A percentile compares a stretch with the other conserved stretches of the same genome.
phyloP scores from a whole-genome alignment of 2,113 vertebrate genomes.

The Pteropus alecto region DNA sequence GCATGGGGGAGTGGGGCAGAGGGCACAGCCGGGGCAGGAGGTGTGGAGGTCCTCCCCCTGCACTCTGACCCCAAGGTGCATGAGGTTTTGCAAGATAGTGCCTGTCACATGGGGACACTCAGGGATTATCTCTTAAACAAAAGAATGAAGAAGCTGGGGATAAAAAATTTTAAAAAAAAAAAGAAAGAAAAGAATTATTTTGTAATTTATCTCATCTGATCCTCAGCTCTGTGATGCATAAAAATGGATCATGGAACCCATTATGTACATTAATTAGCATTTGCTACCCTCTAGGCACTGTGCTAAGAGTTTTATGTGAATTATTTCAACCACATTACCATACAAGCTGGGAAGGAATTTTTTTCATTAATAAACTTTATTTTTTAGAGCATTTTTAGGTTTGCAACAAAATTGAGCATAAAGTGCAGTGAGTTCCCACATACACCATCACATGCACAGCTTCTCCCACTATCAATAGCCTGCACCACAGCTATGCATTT shows the following conservation, averaged over 20 bases:
- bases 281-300: background rate
- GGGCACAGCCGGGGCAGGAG: rapidly evolving
- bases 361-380: background rate
- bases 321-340: background rate
- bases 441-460: rapidly evolving
- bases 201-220: background rate
- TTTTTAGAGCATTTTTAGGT: background rate
- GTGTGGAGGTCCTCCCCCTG: rapidly evolving
- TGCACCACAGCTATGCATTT: background rate
- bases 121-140: background rate
- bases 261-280: background rate
- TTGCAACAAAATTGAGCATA: background rate
- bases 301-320: background rate
- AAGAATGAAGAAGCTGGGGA: background rate
- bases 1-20: rapidly evolving
- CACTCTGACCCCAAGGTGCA: background rate
- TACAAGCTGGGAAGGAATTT: background rate
- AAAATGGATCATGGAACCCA: background rate
- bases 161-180: background rate
- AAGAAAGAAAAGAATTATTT: background rate
- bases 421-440: background rate
- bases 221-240: background rate
- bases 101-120: background rate
- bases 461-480: too few species aligned
- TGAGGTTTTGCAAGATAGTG: background rate